Base-by-base conservation (phyloP, 2,888 invertebrate genomes). In the Diploptera punctata region DNA sequence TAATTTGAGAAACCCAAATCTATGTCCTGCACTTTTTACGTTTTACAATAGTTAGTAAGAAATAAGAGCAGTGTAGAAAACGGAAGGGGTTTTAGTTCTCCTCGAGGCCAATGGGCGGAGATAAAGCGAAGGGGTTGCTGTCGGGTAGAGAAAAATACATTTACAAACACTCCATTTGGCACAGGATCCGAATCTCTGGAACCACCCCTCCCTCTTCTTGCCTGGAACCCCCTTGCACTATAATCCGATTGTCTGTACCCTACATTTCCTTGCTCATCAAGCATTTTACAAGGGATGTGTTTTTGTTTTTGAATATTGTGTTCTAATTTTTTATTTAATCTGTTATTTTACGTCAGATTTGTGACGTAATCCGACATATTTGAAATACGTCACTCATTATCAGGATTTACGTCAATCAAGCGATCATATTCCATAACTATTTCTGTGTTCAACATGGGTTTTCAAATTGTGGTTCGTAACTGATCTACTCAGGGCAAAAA, bases 161-260 rank as follows among this genome's bases (percentile, higher is more conserved):
- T 68, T 33, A 54, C 68, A 68, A 54, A 68, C 68, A 68, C 68
- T 68, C 68, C 68, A 68, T 68, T 68, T 68, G 54, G 68, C 68
- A 68, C 68, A 38, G 43, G 38, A 38, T 68, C 54, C 68, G 33
- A 52, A 65, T 65, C 60, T 60, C 60, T 19, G 60, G 33, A 43
- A 43, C 24, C 26, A 10, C 5, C n/a, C 43, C 43, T 43, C 38
- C 21, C 65, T 38, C 4, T 24, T 13, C 57, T n/a, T 13, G n/a
- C 16, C 57, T n/a, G 9, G 13, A 38, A 10, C 16, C 57, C 44
- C 67, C n/a, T 49, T 38, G 4, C 29, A 54, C 68, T 13, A 54
- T 54, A 68, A 68, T 68, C 68, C 68, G 49, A 54, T 68, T 54
- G 68, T 68, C 54, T 54, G 13, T 67, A 33, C 68, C 21, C 54